These are phyloP conservation scores for Anastrepha obliqua DNA, from an alignment of 1,140 invertebrate species.

Conservation along the genomic window DNA sequence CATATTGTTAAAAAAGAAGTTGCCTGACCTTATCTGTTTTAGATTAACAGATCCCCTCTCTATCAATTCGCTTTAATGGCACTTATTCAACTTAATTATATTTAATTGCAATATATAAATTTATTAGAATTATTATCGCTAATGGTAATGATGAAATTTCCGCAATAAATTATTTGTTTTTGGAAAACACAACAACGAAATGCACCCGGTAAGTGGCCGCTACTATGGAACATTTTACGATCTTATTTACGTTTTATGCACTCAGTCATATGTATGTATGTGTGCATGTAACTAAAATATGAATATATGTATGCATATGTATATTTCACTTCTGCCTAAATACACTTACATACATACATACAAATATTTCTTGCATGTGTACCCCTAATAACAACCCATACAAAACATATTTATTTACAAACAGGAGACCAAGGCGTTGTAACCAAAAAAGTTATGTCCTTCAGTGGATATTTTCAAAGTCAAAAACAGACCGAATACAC, in stretches of 20 bases:
- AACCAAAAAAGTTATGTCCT: slow-evolving; percentile 29
- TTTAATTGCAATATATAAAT: not conserved
- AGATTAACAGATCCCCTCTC: no score
- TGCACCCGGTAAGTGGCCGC: no score
- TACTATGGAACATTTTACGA: no score
- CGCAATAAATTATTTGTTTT: not conserved
- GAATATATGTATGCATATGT: not conserved
- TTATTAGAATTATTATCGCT: not conserved
- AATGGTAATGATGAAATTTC: not conserved
- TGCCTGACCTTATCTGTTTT: no score
- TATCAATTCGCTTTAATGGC: not conserved
- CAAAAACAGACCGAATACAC: not conserved
- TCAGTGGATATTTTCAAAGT: slow-evolving; percentile 49
- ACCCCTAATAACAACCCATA: not conserved
- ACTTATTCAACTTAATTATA: not conserved
- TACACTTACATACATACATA: not conserved
- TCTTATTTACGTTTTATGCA: no score
- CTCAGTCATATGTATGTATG: not conserved
- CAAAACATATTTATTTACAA: not conserved
- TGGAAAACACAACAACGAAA: not conserved
- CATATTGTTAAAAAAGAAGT: not conserved
- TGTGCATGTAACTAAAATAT: not conserved
- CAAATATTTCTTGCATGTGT: not conserved
- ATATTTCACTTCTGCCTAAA: no score
- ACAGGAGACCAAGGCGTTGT: not conserved